A percentile compares a stretch with the other conserved stretches of the same genome.
phyloP scores from a whole-genome alignment of 2,888 invertebrate species.

The Sarcophaga variegata region DNA sequence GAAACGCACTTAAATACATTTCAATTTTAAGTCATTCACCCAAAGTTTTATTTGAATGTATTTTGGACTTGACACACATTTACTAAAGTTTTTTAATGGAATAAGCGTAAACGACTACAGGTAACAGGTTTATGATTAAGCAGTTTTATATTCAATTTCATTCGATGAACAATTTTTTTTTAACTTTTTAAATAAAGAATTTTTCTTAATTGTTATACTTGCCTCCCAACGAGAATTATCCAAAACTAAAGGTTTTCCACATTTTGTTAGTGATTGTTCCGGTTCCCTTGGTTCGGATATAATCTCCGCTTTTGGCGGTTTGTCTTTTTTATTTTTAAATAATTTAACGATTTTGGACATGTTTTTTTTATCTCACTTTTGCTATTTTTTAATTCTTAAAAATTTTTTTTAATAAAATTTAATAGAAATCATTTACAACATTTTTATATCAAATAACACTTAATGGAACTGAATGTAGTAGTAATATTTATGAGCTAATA shows the following conservation, averaged over 20 bases:
- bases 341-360: constrained; percentile 75
- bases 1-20: not conserved
- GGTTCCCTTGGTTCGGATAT: constrained; percentile 76
- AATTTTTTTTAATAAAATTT: constrained; percentile 30
- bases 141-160: not conserved
- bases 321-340: constrained; percentile 78
- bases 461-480: no score
- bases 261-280: constrained; percentile 76
- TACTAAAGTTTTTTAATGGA: not conserved
- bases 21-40: constrained; percentile 4
- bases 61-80: not conserved
- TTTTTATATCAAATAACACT: constrained; percentile 5
- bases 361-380: not conserved
- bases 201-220: constrained; percentile 74
- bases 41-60: not conserved
- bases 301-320: constrained; percentile 79
- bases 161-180: not conserved
- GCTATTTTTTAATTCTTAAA: constrained; percentile 18
- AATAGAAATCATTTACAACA: not conserved
- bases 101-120: not conserved
- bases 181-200: not conserved
- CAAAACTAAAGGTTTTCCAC: constrained; percentile 79
- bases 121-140: constrained; percentile 11
- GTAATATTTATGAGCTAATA: not conserved
- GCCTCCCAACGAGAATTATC: constrained; percentile 81